phyloP scores from a whole-genome alignment of 2,797 vertebrate species.

The Amphiprion clarkii region DNA sequence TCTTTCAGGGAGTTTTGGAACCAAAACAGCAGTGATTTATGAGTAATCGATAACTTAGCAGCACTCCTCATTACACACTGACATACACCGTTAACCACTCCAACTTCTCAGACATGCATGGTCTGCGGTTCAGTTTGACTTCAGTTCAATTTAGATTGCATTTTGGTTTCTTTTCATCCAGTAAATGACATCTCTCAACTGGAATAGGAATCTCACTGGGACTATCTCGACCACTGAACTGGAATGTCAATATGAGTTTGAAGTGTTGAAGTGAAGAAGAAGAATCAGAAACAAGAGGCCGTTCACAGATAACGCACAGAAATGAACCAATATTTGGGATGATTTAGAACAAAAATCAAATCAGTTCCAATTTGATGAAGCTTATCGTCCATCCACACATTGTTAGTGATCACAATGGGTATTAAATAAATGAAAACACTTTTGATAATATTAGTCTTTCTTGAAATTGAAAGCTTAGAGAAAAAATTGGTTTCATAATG shows the following conservation, averaged over 20 bases:
- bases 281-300: not conserved
- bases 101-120: not conserved
- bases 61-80: not conserved
- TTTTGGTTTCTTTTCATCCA: slow-evolving; percentile 13
- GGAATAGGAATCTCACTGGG: not conserved
- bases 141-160: not conserved
- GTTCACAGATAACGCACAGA: not conserved
- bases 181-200: slow-evolving; percentile 2
- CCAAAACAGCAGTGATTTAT: not conserved
- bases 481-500: no score
- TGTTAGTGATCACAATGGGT: not conserved
- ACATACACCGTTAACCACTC: not conserved
- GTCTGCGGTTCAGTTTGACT: not conserved
- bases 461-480: not conserved
- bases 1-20: not conserved
- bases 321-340: not conserved
- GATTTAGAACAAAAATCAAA: not conserved
- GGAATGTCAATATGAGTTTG: not conserved
- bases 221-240: not conserved
- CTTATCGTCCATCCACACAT: not conserved
- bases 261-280: not conserved
- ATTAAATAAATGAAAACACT: not conserved
- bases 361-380: no score
- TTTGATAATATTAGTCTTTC: not conserved
- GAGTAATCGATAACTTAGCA: not conserved